Percentiles rank a stretch among this genome's conserved stretches.
Conservation (phyloP, 2,888 invertebrate genomes). For the Physocephala rufipes region DNA sequence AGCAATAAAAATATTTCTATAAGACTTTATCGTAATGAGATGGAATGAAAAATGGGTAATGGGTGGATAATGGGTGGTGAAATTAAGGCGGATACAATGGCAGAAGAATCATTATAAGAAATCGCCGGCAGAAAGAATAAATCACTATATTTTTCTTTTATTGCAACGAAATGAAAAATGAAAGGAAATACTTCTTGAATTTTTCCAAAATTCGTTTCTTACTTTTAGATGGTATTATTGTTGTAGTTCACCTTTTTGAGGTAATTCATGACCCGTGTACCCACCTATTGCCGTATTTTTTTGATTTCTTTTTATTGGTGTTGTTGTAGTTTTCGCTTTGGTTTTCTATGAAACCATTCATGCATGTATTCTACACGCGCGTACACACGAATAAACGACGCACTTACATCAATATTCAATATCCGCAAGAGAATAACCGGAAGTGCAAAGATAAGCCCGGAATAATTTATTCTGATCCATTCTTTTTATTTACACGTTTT, state of each 20-base stretch:
- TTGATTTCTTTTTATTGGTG: not conserved
- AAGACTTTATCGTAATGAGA: too few species aligned
- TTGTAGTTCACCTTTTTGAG: not conserved
- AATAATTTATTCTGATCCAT: too few species aligned
- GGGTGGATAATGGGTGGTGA: not conserved
- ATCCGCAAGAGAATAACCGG: too few species aligned
- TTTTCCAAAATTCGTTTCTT: too few species aligned
- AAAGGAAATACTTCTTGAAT: not conserved
- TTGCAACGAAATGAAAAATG: not conserved
- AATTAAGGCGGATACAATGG: not conserved
- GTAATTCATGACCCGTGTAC: not conserved
- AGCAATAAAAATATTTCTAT: not conserved
- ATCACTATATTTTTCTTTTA: slow-evolving; percentile 10
- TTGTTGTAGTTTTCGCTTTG: not conserved
- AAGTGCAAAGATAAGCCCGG: too few species aligned
- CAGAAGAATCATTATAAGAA: not conserved
- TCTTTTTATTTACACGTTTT: too few species aligned
- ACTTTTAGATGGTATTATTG: not conserved
- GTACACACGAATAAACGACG: slow-evolving; percentile 19
- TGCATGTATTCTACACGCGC: slow-evolving; percentile 16
- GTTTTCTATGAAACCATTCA: too few species aligned
- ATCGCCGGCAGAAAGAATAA: slow-evolving; percentile 22
- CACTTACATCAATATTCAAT: not conserved
- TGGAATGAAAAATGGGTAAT: not conserved
- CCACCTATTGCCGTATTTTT: not conserved